phyloP scores from a whole-genome alignment of 2,113 vertebrate species.

The Microtus richardsoni region DNA sequence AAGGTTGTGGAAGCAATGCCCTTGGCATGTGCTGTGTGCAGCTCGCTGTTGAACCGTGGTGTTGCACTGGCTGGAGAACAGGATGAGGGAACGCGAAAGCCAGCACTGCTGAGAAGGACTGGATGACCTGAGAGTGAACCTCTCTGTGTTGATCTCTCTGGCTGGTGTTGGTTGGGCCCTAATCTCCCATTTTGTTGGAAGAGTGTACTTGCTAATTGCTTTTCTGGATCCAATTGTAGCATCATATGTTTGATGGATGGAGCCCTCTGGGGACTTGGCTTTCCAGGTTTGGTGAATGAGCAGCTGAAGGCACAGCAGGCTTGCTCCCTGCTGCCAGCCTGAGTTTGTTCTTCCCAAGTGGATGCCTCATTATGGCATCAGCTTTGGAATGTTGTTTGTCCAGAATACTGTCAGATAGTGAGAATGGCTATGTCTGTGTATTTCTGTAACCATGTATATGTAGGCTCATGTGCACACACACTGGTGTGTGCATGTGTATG shows the following conservation, averaged over 20 bases:
- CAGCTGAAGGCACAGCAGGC: not conserved
- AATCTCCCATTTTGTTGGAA: not conserved
- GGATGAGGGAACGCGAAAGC: not conserved
- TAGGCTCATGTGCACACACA: not conserved
- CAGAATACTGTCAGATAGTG: not conserved
- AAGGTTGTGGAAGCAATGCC: not conserved
- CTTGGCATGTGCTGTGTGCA: not conserved
- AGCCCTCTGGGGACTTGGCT: not conserved
- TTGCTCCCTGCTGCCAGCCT: not conserved
- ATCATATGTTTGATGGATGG: slow-evolving; percentile 33
- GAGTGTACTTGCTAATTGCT: slow-evolving; percentile 35
- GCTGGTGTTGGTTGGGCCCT: not conserved
- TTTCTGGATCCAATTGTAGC: slow-evolving; percentile 51
- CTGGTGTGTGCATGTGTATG: not conserved
- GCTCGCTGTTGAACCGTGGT: not conserved
- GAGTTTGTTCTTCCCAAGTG: not conserved
- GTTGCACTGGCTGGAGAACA: not conserved
- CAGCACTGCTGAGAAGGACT: not conserved
- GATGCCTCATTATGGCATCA: not conserved
- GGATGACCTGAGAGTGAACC: not conserved
- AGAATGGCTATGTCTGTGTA: not conserved
- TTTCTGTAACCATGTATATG: not conserved
- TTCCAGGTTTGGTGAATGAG: not conserved
- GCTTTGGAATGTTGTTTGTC: not conserved
- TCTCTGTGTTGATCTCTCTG: not conserved